These are phyloP conservation scores for Nasonia longicornis DNA, from an alignment of 1,140 invertebrate genomes.

Conservation along the genomic window DNA sequence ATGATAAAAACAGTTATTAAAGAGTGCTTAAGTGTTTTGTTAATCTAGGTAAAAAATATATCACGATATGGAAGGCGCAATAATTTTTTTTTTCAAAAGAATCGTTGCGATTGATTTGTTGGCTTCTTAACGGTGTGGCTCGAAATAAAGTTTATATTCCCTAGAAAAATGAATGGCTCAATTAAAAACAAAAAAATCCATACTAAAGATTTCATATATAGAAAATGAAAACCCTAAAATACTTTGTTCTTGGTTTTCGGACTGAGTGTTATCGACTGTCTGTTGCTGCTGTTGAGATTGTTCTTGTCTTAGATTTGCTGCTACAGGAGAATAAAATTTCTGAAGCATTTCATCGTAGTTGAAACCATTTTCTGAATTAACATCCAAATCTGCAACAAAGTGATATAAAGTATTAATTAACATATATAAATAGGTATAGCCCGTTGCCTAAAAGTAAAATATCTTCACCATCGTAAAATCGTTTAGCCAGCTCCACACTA, in stretches of 20 bases:
- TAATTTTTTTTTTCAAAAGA: conserved; percentile 17
- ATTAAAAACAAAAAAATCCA: not conserved
- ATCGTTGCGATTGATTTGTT: not conserved
- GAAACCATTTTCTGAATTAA: conserved; percentile 31
- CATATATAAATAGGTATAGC: too few relatives aligned
- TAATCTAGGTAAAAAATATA: too few relatives aligned
- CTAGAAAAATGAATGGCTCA: conserved; percentile 6
- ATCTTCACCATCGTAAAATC: conserved; percentile 25
- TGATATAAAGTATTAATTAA: not conserved
- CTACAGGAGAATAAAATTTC: conserved; percentile 32
- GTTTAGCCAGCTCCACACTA: conserved; percentile 34
- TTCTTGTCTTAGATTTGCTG: not conserved
- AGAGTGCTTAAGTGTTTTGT: too few relatives aligned
- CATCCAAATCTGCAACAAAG: conserved; percentile 32
- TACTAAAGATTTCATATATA: not conserved
- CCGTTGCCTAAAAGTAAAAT: not conserved
- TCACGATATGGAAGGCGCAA: too few relatives aligned
- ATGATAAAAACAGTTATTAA: too few relatives aligned
- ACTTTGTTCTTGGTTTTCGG: conserved; percentile 12
- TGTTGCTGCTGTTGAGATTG: not conserved
- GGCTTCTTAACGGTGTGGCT: not conserved
- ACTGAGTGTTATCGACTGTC: not conserved
- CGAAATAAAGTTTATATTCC: not conserved
- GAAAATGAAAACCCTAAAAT: not conserved
- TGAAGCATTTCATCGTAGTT: conserved; percentile 34